Evolutionary conservation across 2,888 invertebrate species (phyloP).

Genomic region (Eustalomyia histrio): DNA sequence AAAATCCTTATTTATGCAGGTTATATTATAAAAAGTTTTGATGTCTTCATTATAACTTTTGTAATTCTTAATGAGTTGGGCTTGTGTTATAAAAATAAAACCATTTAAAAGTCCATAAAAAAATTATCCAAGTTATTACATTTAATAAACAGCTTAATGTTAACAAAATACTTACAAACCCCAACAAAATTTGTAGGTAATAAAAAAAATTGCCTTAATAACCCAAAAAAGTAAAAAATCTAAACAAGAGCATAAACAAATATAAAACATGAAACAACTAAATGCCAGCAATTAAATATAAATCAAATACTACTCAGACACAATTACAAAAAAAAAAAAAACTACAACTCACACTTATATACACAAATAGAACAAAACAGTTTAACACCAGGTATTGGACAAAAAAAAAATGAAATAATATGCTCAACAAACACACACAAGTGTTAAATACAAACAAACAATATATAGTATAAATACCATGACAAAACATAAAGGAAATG

Average conservation of each 20-base stretch:
- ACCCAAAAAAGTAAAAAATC: not conserved
- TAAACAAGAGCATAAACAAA: slow-evolving; percentile 13
- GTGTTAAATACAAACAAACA: slow-evolving; percentile 11
- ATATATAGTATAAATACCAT: slow-evolving; percentile 6
- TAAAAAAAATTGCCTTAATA: slow-evolving; percentile 1
- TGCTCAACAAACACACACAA: not conserved
- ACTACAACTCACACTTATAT: not conserved
- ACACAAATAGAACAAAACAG: slow-evolving; percentile 12
- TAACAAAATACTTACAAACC: slow-evolving; percentile 15
- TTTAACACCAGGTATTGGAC: slow-evolving; percentile 35
- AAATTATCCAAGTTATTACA: slow-evolving; percentile 17
- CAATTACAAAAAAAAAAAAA: slow-evolving; percentile 50
- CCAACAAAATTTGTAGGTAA: slow-evolving; percentile 6
- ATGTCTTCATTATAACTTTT: not conserved
- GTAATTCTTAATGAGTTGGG: not conserved
- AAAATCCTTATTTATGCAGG: too few species aligned
- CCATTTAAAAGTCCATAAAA: slow-evolving; percentile 1
- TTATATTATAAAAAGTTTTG: not conserved
- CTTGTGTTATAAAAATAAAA: not conserved
- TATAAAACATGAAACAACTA: slow-evolving; percentile 28
- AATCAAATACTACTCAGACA: slow-evolving; percentile 60
- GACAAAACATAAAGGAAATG: slow-evolving; percentile 50
- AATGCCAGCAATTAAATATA: slow-evolving; percentile 59
- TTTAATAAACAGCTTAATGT: slow-evolving; percentile 32
- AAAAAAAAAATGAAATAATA: slow-evolving; percentile 14